phyloP scores from a whole-genome alignment of 35 echinoderm and acorn worm genomes.

The Amphiura filiformis region DNA sequence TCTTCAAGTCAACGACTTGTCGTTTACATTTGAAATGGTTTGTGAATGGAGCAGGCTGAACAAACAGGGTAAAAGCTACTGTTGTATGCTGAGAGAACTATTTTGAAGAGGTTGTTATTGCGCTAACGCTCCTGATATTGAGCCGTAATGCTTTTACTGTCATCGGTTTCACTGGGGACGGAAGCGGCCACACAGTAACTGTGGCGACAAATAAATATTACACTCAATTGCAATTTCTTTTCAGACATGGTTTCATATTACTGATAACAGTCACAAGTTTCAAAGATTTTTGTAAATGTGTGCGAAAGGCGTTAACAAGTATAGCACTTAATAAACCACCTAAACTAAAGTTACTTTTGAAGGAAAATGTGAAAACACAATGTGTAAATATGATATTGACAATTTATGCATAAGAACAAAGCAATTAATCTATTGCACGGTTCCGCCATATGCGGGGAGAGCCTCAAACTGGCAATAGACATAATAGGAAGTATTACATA shows the following conservation, averaged over 20 bases:
- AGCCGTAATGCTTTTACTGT: background rate
- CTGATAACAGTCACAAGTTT: no score
- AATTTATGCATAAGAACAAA: no score
- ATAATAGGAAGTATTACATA: no score
- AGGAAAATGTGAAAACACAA: no score
- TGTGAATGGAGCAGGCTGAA: background rate
- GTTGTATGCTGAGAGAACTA: background rate
- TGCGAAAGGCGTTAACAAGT: no score
- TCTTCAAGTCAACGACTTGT: background rate
- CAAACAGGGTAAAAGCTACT: slow-evolving; percentile 6
- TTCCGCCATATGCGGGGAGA: no score
- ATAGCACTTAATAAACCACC: no score
- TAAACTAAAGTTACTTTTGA: no score
- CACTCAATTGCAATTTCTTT: background rate
- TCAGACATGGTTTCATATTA: background rate
- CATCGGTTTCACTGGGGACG: background rate
- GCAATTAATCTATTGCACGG: no score
- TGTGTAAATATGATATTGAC: no score
- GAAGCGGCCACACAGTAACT: background rate
- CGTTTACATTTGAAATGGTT: background rate
- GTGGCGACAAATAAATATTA: background rate
- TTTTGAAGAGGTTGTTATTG: slow-evolving; percentile 2
- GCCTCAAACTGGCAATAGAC: no score
- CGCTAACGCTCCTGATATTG: background rate
- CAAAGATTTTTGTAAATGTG: no score